These are phyloP conservation scores for Chrysotoxum bicinctum DNA, from an alignment of 2,888 invertebrate species.

Conservation along the genomic window DNA sequence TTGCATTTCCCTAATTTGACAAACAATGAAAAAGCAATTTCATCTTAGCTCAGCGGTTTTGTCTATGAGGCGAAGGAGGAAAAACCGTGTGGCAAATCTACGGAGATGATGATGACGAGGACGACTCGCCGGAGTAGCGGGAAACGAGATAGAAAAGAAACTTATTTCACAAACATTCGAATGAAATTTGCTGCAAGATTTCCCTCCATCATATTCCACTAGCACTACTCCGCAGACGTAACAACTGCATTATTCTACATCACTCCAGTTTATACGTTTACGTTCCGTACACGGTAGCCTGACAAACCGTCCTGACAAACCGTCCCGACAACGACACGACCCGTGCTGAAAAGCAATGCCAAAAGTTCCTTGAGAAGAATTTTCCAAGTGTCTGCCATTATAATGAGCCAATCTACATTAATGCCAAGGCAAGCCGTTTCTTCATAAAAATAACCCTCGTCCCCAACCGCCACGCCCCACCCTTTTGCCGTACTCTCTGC, in stretches of 20 bases:
- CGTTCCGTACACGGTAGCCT: neutral
- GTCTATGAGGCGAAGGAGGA: conserved; percentile 46
- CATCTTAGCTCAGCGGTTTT: conserved; percentile 72
- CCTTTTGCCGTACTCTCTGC: neutral
- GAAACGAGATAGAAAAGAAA: conserved; percentile 20
- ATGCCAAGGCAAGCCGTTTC: conserved; percentile 70
- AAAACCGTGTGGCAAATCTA: conserved; percentile 28
- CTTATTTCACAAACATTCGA: conserved; percentile 64
- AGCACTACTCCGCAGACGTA: conserved; percentile 12
- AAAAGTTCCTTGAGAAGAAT: conserved; percentile 59
- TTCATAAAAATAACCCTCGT: conserved; percentile 33
- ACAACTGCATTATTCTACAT: conserved; percentile 53
- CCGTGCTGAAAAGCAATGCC: conserved; percentile 60
- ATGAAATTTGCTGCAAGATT: conserved; percentile 54
- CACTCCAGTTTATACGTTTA: conserved; percentile 18
- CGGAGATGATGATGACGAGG: neutral
- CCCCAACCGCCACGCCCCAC: neutral
- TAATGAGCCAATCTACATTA: conserved; percentile 73
- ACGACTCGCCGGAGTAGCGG: neutral
- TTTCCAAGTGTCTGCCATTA: conserved; percentile 71
- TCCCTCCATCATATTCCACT: conserved; percentile 1
- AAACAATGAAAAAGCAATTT: conserved; percentile 73
- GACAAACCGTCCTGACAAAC: conserved; percentile 24
- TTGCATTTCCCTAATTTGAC: conserved; percentile 71
- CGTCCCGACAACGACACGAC: conserved; percentile 28